phyloP scores from a whole-genome alignment of 64 coral and sea anemone genomes.

The Stichodactyla helianthus region DNA sequence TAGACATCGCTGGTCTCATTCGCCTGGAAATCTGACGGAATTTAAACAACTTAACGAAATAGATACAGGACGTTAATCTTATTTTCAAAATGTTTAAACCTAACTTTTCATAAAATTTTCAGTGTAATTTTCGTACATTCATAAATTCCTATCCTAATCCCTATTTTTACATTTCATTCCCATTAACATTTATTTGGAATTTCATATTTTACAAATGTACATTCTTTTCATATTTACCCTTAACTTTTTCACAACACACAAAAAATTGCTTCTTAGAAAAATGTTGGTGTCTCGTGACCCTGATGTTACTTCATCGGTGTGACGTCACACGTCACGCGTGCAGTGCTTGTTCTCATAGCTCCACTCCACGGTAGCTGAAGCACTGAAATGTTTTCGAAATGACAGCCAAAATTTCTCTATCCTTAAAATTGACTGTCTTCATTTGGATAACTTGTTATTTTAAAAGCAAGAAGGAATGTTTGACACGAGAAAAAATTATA shows the following conservation, averaged over 20 bases:
- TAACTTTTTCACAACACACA: not conserved
- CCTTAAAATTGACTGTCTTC: not conserved
- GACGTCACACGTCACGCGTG: not conserved
- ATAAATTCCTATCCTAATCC: not conserved
- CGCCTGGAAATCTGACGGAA: not conserved
- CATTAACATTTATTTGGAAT: not conserved
- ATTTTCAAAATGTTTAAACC: not conserved
- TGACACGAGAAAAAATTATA: not conserved
- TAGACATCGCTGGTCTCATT: not conserved
- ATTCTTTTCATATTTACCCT: not conserved
- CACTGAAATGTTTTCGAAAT: constrained; percentile 5
- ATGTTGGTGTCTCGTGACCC: not conserved
- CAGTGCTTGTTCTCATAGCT: not conserved
- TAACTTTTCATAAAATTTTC: not conserved
- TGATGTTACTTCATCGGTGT: not conserved
- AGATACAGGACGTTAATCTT: not conserved
- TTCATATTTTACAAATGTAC: not conserved
- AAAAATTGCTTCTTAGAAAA: not conserved
- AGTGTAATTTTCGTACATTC: not conserved
- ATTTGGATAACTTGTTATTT: not conserved
- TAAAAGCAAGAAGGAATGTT: not conserved
- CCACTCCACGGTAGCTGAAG: not conserved
- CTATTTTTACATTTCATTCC: not conserved
- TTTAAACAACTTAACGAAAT: not conserved
- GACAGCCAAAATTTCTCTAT: not conserved